Percentiles rank a stretch among this genome's conserved stretches.
Evolutionary conservation across 2,113 vertebrate species (phyloP).

Genomic region (Rhadina sibilatrix): DNA sequence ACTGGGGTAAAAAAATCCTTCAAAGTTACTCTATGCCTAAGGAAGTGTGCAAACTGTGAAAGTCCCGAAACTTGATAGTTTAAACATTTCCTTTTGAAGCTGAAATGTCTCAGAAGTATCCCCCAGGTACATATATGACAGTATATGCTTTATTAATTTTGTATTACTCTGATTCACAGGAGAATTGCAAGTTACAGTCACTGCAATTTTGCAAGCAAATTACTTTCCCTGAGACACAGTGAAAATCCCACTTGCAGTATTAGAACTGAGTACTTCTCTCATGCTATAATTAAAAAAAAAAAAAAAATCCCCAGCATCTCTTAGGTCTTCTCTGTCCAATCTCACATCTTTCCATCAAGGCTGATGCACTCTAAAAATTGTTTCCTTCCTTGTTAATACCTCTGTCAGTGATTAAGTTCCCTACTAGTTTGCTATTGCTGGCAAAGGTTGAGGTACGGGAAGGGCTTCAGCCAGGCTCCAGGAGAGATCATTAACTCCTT

Average conservation of each 20-base stretch:
- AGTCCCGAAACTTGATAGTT: background rate
- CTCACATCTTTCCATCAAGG: background rate
- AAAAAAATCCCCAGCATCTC: background rate
- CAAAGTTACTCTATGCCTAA: background rate
- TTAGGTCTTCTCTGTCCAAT: background rate
- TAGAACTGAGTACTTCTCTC: background rate
- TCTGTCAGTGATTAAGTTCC: background rate
- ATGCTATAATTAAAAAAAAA: background rate
- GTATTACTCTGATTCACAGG: background rate
- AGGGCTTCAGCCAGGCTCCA: background rate
- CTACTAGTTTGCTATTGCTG: conserved; percentile 3
- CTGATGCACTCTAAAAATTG: background rate
- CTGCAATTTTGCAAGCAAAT: background rate
- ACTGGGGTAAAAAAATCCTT: background rate
- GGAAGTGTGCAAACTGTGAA: background rate
- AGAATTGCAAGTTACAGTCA: background rate
- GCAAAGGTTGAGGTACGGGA: background rate
- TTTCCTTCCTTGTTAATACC: background rate
- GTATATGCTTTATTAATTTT: background rate
- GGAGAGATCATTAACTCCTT: background rate
- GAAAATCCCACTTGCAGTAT: background rate
- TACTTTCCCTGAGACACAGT: background rate
- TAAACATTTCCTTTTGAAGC: background rate
- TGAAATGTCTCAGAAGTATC: background rate
- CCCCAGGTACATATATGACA: background rate